These are phyloP conservation scores for Corbicula japonica DNA, from an alignment of 2,888 invertebrate genomes.

Conservation along the genomic window DNA sequence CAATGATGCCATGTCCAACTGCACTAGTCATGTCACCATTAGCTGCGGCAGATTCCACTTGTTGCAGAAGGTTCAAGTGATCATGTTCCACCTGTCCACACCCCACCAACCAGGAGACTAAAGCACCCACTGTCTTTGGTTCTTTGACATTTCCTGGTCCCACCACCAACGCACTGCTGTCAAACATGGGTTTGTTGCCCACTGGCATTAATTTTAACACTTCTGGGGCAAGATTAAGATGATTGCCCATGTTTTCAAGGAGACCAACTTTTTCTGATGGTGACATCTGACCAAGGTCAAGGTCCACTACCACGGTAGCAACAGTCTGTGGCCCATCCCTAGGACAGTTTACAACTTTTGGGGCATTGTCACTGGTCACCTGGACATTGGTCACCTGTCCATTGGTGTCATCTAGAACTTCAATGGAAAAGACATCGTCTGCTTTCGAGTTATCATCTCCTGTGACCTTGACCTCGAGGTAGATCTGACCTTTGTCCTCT, in stretches of 20 bases:
- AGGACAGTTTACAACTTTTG: slow-evolving; percentile 80
- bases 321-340: slow-evolving; percentile 88
- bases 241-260: slow-evolving; percentile 77
- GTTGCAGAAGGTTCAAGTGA: slow-evolving; percentile 90
- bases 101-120: slow-evolving; percentile 89
- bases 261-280: slow-evolving; percentile 89
- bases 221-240: slow-evolving; percentile 80
- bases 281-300: slow-evolving; percentile 89
- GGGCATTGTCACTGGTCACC: slow-evolving; percentile 70
- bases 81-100: slow-evolving; percentile 91
- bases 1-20: slow-evolving; percentile 90
- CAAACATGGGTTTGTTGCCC: slow-evolving; percentile 79
- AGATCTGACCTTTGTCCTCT: slow-evolving; percentile 90
- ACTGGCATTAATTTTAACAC: slow-evolving; percentile 81
- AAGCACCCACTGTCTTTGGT: slow-evolving; percentile 74
- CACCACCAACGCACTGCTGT: slow-evolving; percentile 83
- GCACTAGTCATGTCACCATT: slow-evolving; percentile 92
- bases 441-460: slow-evolving; percentile 85
- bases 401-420: slow-evolving; percentile 87
- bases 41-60: slow-evolving; percentile 90
- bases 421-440: slow-evolving; percentile 91
- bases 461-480: slow-evolving; percentile 86
- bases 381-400: slow-evolving; percentile 60
- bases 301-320: slow-evolving; percentile 91
- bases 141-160: slow-evolving; percentile 82